Conservation (phyloP, 2,888 invertebrate genomes). For the Caenorhabditis sp. region DNA sequence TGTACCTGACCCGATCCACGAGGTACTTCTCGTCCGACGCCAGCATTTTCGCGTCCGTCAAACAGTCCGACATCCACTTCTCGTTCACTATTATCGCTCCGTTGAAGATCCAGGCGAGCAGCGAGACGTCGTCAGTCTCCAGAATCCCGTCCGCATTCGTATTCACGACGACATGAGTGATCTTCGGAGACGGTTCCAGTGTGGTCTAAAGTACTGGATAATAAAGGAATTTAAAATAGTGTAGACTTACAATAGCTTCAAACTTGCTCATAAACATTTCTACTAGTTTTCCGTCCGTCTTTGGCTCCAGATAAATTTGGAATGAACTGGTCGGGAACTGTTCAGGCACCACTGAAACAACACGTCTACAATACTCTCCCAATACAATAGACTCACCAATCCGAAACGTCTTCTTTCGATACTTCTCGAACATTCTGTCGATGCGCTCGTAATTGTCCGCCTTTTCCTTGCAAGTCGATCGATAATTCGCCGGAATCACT, state of each 20-base stretch:
- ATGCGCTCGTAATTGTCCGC: neutral
- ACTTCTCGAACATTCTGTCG: neutral
- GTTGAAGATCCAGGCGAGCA: conserved; percentile 6
- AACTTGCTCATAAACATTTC: conserved; percentile 9
- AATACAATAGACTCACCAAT: no score
- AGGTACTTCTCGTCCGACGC: neutral
- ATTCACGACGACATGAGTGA: conserved; percentile 17
- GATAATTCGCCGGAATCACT: neutral
- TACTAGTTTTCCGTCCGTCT: neutral
- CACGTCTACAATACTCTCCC: no score
- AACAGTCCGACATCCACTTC: conserved; percentile 16
- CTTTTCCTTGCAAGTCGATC: neutral
- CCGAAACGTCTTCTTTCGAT: neutral
- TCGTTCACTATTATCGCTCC: conserved; percentile 21
- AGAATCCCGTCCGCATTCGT: neutral
- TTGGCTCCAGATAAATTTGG: conserved; percentile 6
- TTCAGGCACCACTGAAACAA: conserved; percentile 14
- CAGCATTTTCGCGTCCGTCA: conserved; percentile 1
- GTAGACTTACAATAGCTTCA: conserved; percentile 18
- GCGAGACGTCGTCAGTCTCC: neutral
- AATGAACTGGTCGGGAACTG: conserved; percentile 6
- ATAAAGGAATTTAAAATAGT: no score
- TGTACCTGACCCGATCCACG: conserved; percentile 8
- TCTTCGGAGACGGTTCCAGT: no score
- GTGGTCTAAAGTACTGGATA: no score